phyloP scores from a whole-genome alignment of 2,888 invertebrate species.

The Plagodis pulveraria region DNA sequence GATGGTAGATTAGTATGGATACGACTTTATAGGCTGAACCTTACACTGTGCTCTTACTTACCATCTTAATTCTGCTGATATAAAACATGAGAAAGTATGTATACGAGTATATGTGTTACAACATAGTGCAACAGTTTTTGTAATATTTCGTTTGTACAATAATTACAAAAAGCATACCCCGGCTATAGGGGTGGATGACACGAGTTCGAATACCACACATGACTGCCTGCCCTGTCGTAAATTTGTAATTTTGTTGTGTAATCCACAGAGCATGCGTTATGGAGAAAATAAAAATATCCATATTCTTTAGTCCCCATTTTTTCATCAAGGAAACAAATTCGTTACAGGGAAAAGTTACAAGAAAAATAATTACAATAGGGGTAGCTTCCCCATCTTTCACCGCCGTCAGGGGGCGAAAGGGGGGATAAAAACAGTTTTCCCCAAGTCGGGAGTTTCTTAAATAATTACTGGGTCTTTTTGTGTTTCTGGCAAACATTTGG shows the following conservation, averaged over 20 bases:
- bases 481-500: constrained; percentile 69
- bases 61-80: too few relatives aligned
- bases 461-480: constrained; percentile 65
- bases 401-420: constrained; percentile 35
- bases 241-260: too few relatives aligned
- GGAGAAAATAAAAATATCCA: too few relatives aligned
- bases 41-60: neutral
- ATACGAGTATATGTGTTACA: too few relatives aligned
- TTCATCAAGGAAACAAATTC: constrained; percentile 60
- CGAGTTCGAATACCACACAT: too few relatives aligned
- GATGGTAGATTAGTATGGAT: constrained; percentile 33
- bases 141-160: neutral
- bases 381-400: constrained; percentile 57
- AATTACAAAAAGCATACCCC: neutral
- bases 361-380: constrained; percentile 80
- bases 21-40: constrained; percentile 1
- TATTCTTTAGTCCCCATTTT: constrained; percentile 37
- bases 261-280: too few relatives aligned
- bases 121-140: too few relatives aligned
- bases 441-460: constrained; percentile 64
- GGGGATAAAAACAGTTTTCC: constrained; percentile 43
- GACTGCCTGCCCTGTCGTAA: too few relatives aligned
- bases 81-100: too few relatives aligned
- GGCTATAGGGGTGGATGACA: too few relatives aligned
- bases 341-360: constrained; percentile 64